Evolutionary conservation across 2,888 invertebrate genomes (phyloP), one percentile per base, ranked within the genome.

Genomic region (Nomada fabriciana): DNA sequence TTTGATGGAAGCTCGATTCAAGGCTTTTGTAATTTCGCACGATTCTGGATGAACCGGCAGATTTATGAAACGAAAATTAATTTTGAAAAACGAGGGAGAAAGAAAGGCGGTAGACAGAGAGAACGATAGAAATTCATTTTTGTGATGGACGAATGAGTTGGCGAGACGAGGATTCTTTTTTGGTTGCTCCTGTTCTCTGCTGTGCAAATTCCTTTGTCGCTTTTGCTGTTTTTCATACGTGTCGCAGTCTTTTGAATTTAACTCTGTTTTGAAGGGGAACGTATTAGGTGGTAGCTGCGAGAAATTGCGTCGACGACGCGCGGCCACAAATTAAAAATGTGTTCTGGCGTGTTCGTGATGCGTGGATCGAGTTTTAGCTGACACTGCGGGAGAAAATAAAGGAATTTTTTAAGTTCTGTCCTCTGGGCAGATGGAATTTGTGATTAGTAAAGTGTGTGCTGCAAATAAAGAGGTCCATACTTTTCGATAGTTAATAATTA

Each of bases 1-100:
- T 52, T 50, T 18, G 10, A 52, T 13, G 25, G 53, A 52, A 25
- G 43, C 42, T 43, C 68, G 75, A 68, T 68, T 68, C 20, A 20
- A 36, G 11, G 52, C 18, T 29, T 60, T 75, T 68, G 75, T 68
- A 76, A 42, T 61, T 55, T 47, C 53, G 4, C 53, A 59, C 43
- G 53, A 43, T 53, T 53, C n/a, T 18, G 23, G 1, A 13, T 36
- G 11, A 18, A 15, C 47, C 23, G 13, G 25, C 23, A 75, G 76
- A 75, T 76, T 69, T 69, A 43, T 29, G 69, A 25, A 29, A 52
- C 20, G 63, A 29, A 47, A 75, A 76, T 79, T 79, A 57, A 76
- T 79, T 79, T 76, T 52, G 50, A 7, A 7, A 25, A 57, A 43
- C 2, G 23, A 13, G 36, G 36, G 20, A 25, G 52, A 13, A 52